Conservation (phyloP, 92 coral and sea anemone species). For the Montipora capitata region DNA sequence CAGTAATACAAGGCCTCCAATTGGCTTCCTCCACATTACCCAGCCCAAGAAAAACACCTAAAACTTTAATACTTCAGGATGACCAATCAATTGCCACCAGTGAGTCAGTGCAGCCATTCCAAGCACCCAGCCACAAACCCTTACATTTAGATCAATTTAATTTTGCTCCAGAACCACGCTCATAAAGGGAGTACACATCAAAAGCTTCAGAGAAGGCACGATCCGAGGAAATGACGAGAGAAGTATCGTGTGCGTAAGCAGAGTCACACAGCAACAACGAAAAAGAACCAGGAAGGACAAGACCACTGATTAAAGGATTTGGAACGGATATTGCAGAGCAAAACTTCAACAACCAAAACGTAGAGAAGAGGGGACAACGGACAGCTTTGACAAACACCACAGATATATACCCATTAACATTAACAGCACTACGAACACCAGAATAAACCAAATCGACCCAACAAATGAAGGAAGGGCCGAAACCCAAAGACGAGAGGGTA, state of each 20-base stretch:
- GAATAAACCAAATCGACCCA: slow-evolving; percentile 24
- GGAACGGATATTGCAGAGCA: slow-evolving; percentile 2
- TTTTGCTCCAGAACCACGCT: slow-evolving; percentile 1
- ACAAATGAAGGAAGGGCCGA: slow-evolving; percentile 18
- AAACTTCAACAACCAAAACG: slow-evolving; percentile 2
- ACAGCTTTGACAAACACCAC: slow-evolving; percentile 38
- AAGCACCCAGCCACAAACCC: too few relatives aligned
- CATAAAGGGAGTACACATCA: background rate
- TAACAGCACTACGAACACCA: slow-evolving; percentile 22
- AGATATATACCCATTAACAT: slow-evolving; percentile 7
- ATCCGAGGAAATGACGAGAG: background rate
- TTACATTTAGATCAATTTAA: too few relatives aligned
- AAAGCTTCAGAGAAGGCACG: background rate
- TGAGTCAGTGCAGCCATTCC: too few relatives aligned
- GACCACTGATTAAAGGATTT: slow-evolving; percentile 1
- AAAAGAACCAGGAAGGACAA: background rate
- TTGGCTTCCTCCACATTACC: too few relatives aligned
- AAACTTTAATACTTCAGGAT: background rate
- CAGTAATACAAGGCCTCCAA: too few relatives aligned
- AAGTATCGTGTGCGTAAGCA: background rate
- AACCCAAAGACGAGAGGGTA: background rate
- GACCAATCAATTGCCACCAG: too few relatives aligned
- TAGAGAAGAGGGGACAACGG: background rate
- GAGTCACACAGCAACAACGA: background rate
- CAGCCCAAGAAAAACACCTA: background rate